Evolutionary conservation across 2,888 invertebrate species (phyloP).

Genomic region (Synergus gifuensis): DNA sequence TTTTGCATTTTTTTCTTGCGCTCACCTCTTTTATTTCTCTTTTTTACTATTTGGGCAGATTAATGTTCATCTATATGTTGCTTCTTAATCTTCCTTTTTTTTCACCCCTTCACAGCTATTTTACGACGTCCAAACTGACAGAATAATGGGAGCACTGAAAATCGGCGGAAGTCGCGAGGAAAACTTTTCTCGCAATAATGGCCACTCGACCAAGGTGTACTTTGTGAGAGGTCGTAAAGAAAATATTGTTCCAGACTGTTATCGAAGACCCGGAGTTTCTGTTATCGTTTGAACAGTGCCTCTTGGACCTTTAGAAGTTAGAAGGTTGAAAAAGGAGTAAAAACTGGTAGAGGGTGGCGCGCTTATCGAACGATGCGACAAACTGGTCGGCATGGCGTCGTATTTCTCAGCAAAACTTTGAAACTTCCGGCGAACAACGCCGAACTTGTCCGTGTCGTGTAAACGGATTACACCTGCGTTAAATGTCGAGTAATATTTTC

Average conservation of each 20-base stretch:
- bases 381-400: neutral
- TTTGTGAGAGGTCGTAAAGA: conserved; percentile 49
- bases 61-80: neutral
- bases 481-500: neutral
- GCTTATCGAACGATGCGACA: conserved; percentile 2
- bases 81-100: neutral
- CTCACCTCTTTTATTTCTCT: neutral
- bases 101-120: neutral
- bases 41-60: neutral
- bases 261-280: conserved; percentile 49
- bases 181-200: conserved; percentile 56
- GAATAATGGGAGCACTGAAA: conserved; percentile 34
- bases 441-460: neutral
- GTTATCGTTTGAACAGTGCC: conserved; percentile 46
- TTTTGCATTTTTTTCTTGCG: neutral
- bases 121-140: neutral
- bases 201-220: conserved; percentile 53
- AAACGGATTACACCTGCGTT: neutral
- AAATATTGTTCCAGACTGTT: conserved; percentile 59
- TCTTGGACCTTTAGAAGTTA: conserved; percentile 22
- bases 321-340: neutral
- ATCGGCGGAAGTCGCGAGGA: conserved; percentile 50
- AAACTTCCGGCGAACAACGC: neutral
- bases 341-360: neutral
- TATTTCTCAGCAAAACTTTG: neutral